Evolutionary conservation across 2,113 vertebrate species (phyloP).

Genomic region (Oreocharis arfaki): DNA sequence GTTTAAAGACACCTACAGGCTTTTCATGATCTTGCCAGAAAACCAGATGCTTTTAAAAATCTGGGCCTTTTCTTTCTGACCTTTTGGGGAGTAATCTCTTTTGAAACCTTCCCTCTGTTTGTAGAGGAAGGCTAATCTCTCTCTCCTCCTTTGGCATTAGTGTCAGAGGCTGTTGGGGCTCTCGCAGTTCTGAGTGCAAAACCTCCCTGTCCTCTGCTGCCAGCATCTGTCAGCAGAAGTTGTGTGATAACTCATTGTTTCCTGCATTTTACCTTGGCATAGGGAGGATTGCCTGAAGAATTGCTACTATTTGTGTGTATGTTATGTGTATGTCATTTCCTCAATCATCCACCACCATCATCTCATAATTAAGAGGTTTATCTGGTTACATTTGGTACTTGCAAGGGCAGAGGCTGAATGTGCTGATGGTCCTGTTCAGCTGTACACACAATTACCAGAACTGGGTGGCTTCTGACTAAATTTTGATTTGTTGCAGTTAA

Average conservation of each 20-base stretch:
- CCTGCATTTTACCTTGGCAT: not conserved
- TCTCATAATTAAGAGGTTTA: not conserved
- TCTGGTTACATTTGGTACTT: not conserved
- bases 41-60: not conserved
- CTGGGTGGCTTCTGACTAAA: fast-evolving
- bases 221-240: not conserved
- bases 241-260: not conserved
- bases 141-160: not conserved
- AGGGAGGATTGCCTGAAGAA: not conserved
- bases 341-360: not conserved
- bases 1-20: not conserved
- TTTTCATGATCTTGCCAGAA: not conserved
- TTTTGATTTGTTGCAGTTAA: not conserved
- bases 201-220: not conserved
- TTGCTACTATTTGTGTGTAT: not conserved
- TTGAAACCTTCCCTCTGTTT: not conserved
- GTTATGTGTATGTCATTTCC: not conserved
- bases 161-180: not conserved
- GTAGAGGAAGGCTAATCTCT: not conserved
- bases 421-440: not conserved
- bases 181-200: not conserved
- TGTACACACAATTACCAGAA: not conserved
- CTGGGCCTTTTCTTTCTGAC: not conserved
- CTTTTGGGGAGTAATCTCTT: not conserved
- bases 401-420: not conserved